Conservation (phyloP, 1,140 invertebrate genomes). For the Tachypleus tridentatus region DNA sequence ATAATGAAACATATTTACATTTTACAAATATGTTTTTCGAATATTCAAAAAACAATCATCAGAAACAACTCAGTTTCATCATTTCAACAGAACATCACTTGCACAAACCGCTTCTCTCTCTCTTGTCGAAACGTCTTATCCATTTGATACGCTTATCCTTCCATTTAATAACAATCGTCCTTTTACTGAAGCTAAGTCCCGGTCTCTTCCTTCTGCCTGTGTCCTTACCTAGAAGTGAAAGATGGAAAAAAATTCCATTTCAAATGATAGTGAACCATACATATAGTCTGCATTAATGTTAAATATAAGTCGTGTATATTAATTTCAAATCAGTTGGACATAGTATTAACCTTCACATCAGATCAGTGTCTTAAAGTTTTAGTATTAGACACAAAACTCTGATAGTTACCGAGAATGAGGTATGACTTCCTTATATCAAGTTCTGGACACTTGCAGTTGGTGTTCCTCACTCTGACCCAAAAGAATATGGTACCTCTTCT, state of each 20-base stretch:
- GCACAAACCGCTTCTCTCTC: conserved; percentile 29
- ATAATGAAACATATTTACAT: too few relatives aligned
- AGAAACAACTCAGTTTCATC: too few relatives aligned
- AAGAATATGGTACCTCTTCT: conserved; percentile 54
- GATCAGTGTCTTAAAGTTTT: too few relatives aligned
- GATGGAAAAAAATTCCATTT: too few relatives aligned
- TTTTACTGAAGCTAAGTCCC: conserved; percentile 65
- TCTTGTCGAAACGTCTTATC: conserved; percentile 55
- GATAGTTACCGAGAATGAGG: conserved; percentile 61
- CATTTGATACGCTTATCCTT: conserved; percentile 83
- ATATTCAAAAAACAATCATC: too few relatives aligned
- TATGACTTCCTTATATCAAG: conserved; percentile 76
- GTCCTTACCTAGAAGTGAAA: conserved; percentile 14
- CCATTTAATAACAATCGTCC: conserved; percentile 83
- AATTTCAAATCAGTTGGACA: too few relatives aligned
- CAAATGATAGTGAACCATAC: too few relatives aligned
- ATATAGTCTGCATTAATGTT: too few relatives aligned
- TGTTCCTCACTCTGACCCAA: conserved; percentile 65
- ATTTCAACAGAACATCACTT: conserved; percentile 10
- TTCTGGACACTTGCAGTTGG: conserved; percentile 90
- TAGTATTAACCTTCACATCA: too few relatives aligned
- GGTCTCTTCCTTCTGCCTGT: conserved; percentile 21
- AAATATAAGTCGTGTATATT: too few relatives aligned
- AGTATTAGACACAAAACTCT: too few relatives aligned
- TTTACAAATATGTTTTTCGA: too few relatives aligned